Percentiles rank a stretch among this genome's conserved stretches.
phyloP scores from a whole-genome alignment of 2,888 invertebrate species.

The Stomorhina lunata region DNA sequence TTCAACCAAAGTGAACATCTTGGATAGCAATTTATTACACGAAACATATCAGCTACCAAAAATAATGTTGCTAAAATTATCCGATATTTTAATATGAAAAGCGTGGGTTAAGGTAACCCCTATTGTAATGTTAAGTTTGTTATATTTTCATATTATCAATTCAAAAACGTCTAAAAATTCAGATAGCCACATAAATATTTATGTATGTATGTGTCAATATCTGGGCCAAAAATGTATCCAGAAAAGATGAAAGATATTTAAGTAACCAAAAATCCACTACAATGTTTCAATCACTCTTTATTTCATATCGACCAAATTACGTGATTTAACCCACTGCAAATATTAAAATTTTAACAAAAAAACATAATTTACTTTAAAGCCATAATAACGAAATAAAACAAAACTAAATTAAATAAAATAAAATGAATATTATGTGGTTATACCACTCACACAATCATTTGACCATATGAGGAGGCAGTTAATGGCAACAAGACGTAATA shows the following conservation, averaged over 20 bases:
- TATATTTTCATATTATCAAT: too few relatives aligned
- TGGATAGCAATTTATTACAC: too few relatives aligned
- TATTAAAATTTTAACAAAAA: slow-evolving; percentile 8
- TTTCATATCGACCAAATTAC: background rate
- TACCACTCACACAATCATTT: slow-evolving; percentile 37
- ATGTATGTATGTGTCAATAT: too few relatives aligned
- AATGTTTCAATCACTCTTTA: background rate
- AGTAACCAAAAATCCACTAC: background rate
- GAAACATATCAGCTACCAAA: too few relatives aligned
- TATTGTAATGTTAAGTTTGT: too few relatives aligned
- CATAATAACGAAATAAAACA: slow-evolving; percentile 1
- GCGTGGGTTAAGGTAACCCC: too few relatives aligned
- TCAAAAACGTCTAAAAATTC: too few relatives aligned
- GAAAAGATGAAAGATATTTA: background rate
- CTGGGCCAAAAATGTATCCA: too few relatives aligned
- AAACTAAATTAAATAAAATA: slow-evolving; percentile 6
- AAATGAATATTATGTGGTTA: slow-evolving; percentile 40
- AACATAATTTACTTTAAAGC: background rate
- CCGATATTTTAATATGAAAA: too few relatives aligned
- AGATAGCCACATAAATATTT: too few relatives aligned
- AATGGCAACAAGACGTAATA: background rate
- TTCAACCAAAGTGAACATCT: too few relatives aligned
- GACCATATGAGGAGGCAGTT: slow-evolving; percentile 54
- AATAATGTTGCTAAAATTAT: too few relatives aligned
- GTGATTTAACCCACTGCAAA: slow-evolving; percentile 34